Base-by-base conservation (phyloP, 1,140 invertebrate genomes). In the Brachionus rubens region DNA sequence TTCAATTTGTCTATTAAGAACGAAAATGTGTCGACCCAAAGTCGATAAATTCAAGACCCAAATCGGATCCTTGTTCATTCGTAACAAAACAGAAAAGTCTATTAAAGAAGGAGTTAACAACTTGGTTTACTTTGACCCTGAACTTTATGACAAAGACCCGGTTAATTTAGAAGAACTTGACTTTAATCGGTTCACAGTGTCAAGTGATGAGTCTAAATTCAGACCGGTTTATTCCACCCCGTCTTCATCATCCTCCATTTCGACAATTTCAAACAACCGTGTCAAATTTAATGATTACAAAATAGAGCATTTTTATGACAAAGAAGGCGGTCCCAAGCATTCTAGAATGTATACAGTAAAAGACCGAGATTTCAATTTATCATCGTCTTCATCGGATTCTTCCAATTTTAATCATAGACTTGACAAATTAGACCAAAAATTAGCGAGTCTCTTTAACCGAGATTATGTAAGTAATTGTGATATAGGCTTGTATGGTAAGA, bases 261-360 rank as follows among this genome's bases (percentile, higher is more conserved):
- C 50, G 21, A 33, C 47, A 43, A 72, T 36, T 7, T 50, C 47
- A 28, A 50, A 47, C 5, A 72, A 72, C 16, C 24, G 68, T 16
- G 68, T 72, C 46, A 72, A 72, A 24, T 72, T 72, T 54, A 72
- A 48, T 52, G 68, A 72, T 28, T n/a, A 9, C 12, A 72, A 40
- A 28, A 72, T 72, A 5, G 30, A 72, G 21, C 68, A 72, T 40
- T 36, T 52, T 40, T 72, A 72, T 40, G 68, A 72, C 16, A 40
- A 54, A 65, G 59, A 65, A 12, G 36, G 43, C 6, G 12, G 12
- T 24, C 59, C 59, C 0, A 41, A 16, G 10, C 54, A 59, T 33
- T 59, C 54, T 3, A 40, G 36, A 33, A 59, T 59, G 54, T 16
- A 59, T 36, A 59, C 4, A 16, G 54, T 33, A 33, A 59, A 33